Evolutionary conservation across 2,797 vertebrate species (phyloP).

Genomic region (Chelon auratus): DNA sequence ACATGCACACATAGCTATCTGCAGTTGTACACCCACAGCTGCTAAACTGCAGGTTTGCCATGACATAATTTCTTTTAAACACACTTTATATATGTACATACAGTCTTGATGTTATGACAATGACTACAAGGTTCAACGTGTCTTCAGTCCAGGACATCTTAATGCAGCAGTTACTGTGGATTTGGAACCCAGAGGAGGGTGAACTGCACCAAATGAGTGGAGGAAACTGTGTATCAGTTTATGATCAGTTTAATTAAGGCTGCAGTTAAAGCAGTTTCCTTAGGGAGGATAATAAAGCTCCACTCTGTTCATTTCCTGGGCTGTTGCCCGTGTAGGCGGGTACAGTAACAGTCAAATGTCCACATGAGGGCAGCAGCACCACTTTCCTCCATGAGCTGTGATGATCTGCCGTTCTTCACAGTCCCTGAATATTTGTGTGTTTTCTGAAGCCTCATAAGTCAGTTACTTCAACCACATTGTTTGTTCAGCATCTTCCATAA

Average conservation of each 20-base stretch:
- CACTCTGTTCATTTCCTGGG: neutral
- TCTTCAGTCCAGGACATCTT: conserved; percentile 8
- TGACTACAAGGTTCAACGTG: conserved; percentile 24
- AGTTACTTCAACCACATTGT: conserved; percentile 32
- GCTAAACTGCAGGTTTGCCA: neutral
- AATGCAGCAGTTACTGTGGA: neutral
- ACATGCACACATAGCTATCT: conserved; percentile 7
- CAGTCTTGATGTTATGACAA: conserved; percentile 15
- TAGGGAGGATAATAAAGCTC: conserved; percentile 23
- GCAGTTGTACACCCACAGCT: conserved; percentile 10
- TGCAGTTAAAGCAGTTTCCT: conserved; percentile 26
- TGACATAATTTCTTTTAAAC: neutral
- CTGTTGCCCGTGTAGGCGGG: neutral
- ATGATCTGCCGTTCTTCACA: neutral
- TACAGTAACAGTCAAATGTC: conserved; percentile 23
- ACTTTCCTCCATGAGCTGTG: neutral
- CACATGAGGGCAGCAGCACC: conserved; percentile 76
- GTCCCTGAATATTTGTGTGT: conserved; percentile 6
- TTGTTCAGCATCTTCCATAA: conserved; percentile 48
- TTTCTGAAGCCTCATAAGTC: conserved; percentile 40
- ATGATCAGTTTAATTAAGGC: conserved; percentile 42
- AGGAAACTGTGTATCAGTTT: conserved; percentile 33
- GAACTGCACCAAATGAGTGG: neutral
- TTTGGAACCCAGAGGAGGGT: neutral
- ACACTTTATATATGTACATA: conserved; percentile 4